Conservation (phyloP, 2,888 invertebrate species). For the Nemapogon koenigi region DNA sequence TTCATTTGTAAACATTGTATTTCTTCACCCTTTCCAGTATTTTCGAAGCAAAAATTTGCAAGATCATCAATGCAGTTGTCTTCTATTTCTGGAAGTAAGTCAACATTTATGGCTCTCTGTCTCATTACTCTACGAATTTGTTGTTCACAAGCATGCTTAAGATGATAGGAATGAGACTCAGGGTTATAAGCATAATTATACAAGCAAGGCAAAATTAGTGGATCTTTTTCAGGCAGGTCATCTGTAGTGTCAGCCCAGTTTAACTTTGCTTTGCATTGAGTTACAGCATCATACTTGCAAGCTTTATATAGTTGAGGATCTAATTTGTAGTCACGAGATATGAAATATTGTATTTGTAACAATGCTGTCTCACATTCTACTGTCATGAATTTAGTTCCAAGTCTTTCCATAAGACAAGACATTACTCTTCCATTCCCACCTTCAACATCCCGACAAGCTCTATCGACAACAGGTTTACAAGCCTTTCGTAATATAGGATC, state of each 20-base stretch:
- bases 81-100: conserved; percentile 94
- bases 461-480: conserved; percentile 84
- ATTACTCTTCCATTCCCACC: conserved; percentile 85
- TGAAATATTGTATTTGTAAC: conserved; percentile 96
- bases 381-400: conserved; percentile 85
- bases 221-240: conserved; percentile 79
- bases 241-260: conserved; percentile 75
- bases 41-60: conserved; percentile 81
- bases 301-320: conserved; percentile 88
- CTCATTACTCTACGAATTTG: conserved; percentile 93
- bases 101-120: conserved; percentile 89
- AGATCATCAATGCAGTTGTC: conserved; percentile 88
- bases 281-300: conserved; percentile 87
- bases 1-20: conserved; percentile 91
- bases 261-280: conserved; percentile 78
- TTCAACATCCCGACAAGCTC: conserved; percentile 73
- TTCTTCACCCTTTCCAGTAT: conserved; percentile 89
- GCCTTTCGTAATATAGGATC: conserved; percentile 89
- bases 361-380: conserved; percentile 89
- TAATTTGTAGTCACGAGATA: conserved; percentile 92
- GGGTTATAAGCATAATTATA: conserved; percentile 74
- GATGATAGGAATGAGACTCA: conserved; percentile 43
- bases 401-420: conserved; percentile 92
- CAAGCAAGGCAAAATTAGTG: conserved; percentile 88
- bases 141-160: conserved; percentile 69